Evolutionary conservation across 2,888 invertebrate genomes (phyloP).

Genomic region (Salpingus planirostris): DNA sequence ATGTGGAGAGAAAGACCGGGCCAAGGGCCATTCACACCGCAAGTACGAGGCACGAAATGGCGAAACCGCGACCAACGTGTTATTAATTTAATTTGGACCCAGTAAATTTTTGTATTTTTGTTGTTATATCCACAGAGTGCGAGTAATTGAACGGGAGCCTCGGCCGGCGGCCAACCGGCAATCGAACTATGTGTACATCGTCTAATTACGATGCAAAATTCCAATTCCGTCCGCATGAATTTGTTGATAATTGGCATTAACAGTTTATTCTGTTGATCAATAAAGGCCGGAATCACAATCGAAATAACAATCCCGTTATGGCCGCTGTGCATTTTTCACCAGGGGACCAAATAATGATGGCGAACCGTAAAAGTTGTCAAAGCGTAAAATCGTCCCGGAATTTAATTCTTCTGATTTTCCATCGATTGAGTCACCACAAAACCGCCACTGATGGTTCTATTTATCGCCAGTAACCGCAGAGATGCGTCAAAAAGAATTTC

Average conservation of each 20-base stretch:
- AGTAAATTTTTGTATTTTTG: too few relatives aligned
- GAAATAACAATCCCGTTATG: conserved; percentile 8
- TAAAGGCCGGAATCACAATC: conserved; percentile 9
- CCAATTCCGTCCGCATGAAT: too few relatives aligned
- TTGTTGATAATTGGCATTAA: conserved; percentile 11
- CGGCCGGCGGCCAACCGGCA: too few relatives aligned
- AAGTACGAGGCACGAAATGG: too few relatives aligned
- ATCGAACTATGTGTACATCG: too few relatives aligned
- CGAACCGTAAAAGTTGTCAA: conserved; percentile 9
- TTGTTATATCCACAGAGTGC: too few relatives aligned
- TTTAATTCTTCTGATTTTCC: conserved; percentile 13
- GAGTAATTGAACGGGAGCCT: too few relatives aligned
- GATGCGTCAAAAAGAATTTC: conserved; percentile 6
- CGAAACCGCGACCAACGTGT: too few relatives aligned
- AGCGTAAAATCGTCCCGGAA: conserved; percentile 10
- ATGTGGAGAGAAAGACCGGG: too few relatives aligned
- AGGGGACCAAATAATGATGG: conserved; percentile 6
- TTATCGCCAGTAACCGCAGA: conserved; percentile 11
- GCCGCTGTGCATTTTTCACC: conserved; percentile 7
- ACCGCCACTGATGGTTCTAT: conserved; percentile 11
- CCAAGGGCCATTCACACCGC: too few relatives aligned
- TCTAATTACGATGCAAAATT: too few relatives aligned
- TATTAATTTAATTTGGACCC: too few relatives aligned
- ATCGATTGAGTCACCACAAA: conserved; percentile 13
- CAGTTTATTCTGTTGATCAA: conserved; percentile 8